A percentile compares a stretch with the other conserved stretches of the same genome.
Evolutionary conservation across 2,797 vertebrate species (phyloP).

Genomic region (Notamacropus eugenii): DNA sequence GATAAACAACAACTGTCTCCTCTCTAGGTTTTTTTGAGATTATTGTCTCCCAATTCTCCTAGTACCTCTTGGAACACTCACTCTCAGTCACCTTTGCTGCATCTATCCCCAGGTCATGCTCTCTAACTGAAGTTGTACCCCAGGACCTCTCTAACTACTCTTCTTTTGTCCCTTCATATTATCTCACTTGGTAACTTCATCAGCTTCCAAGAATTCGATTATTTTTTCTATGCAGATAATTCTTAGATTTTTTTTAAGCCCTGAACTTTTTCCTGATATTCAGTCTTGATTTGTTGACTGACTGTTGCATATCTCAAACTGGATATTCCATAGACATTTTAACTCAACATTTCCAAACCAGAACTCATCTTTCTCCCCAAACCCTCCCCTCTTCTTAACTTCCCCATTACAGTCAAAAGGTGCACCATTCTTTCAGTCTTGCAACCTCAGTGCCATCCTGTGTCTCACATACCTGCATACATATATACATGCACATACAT

Average conservation of each 20-base stretch:
- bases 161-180: background rate
- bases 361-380: background rate
- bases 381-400: background rate
- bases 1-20: background rate
- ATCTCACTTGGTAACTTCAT: background rate
- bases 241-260: background rate
- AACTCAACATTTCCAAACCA: background rate
- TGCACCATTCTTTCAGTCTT: background rate
- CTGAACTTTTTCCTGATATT: background rate
- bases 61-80: background rate
- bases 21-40: background rate
- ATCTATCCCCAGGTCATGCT: background rate
- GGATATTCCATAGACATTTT: background rate
- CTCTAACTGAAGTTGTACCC: background rate
- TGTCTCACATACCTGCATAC: background rate
- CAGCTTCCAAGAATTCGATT: background rate
- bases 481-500: too few species aligned
- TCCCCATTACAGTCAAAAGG: background rate
- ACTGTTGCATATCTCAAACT: background rate
- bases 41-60: background rate
- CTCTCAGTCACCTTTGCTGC: too few species aligned
- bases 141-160: background rate
- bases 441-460: background rate
- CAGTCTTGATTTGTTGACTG: background rate
- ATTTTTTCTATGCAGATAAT: background rate